Base-by-base conservation (phyloP, 2,888 invertebrate species). In the Euzetes globulus region DNA sequence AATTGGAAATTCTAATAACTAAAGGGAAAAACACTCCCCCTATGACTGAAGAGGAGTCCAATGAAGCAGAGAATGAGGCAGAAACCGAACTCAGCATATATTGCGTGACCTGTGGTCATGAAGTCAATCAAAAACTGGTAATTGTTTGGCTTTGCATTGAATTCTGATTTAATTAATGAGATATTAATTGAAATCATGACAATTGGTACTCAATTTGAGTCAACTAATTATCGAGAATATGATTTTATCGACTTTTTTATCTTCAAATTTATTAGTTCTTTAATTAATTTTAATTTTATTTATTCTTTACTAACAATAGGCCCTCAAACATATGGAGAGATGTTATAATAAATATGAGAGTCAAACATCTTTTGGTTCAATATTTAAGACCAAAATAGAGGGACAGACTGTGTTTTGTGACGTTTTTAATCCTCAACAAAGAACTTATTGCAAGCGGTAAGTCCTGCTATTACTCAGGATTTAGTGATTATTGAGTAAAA, bases 401-500 rank as follows among this genome's bases (percentile, higher is more conserved):
- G 92, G 91, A 0, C 93, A 92, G 83, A 93, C 93, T 79, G 94
- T 99, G 90, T 98, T 98, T 83, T 99, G 99, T 82, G 98, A 99
- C 81, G 93, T 90, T 82, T 97, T 90, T 84, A 97, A 96, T 84
- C 88, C 91, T 0, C 85, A 87, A 5, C 93, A 91, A 80, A 88
- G 88, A 72, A 96, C 96, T 0, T 99, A 98, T 81, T 99, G 99
- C 84, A 98, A 98, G 83, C 85, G 98, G 74, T 74, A 50, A 19
- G 55, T 41, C 25, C 22, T 25, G 0, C 27, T 9, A 27, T 27
- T 17, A 37, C 19, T 27, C 37, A 65, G 9, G 41, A 41, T 41
- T 41, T 41, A 9, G 41, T 41, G 41, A 41, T 41, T 41, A 41
- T 41, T 41, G 41, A 41, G 13, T 41, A 41, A 41, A 41, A 41